phyloP scores from a whole-genome alignment of 1,140 invertebrate genomes.

The Oppia nitens region DNA sequence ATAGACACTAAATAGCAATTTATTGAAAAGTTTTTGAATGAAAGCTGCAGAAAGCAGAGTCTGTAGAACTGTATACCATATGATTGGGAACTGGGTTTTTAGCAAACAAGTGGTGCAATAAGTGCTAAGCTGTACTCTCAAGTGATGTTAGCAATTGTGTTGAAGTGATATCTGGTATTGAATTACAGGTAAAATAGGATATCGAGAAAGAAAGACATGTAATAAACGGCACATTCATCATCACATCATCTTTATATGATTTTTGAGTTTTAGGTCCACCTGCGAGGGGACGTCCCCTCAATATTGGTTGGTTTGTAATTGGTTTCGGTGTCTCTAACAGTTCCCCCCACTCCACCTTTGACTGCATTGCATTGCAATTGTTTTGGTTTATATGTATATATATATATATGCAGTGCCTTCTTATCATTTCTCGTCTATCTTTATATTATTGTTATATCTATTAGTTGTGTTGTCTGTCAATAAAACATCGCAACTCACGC shows the following conservation, averaged over 20 bases:
- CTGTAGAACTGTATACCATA: neutral
- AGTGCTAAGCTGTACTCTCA: neutral
- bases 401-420: no score
- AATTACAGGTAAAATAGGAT: no score
- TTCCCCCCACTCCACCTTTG: neutral
- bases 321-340: neutral
- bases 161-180: neutral
- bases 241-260: neutral
- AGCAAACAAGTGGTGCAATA: neutral
- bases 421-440: neutral
- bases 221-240: neutral
- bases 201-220: neutral
- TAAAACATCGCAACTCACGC: neutral
- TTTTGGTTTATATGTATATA: no score
- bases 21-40: no score
- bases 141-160: neutral
- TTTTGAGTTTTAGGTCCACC: neutral
- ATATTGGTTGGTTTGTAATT: constrained; percentile 3
- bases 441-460: neutral
- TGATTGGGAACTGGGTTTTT: no score
- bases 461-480: neutral
- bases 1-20: no score
- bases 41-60: neutral
- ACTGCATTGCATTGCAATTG: neutral
- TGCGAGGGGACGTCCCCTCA: neutral